Conservation (phyloP, 2,113 vertebrate genomes). For the Elanus axillaris region DNA sequence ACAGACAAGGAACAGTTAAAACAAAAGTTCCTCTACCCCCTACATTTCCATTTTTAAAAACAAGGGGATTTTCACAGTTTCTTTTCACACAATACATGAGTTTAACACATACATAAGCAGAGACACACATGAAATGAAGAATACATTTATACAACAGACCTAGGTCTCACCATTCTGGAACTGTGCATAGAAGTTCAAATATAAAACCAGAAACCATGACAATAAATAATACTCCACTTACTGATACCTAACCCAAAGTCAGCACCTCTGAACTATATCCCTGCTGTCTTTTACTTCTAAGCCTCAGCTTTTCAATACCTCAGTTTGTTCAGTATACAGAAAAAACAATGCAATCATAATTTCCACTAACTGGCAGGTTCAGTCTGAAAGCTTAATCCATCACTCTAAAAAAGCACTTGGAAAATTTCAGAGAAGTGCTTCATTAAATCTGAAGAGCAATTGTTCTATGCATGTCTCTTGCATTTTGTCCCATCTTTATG, state of each 20-base stretch:
- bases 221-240: background rate
- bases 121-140: background rate
- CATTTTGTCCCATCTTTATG: background rate
- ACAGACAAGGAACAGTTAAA: background rate
- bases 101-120: background rate
- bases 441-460: constrained; percentile 25
- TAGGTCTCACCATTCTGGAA: background rate
- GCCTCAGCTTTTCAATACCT: background rate
- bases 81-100: background rate
- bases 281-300: background rate
- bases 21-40: background rate
- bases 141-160: background rate
- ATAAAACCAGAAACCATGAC: background rate
- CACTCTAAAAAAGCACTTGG: background rate
- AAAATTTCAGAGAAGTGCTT: constrained; percentile 22
- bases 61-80: background rate
- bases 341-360: background rate
- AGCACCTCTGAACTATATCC: background rate
- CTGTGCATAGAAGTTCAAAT: background rate
- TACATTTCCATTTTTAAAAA: background rate
- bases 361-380: background rate
- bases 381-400: constrained; percentile 36
- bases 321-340: background rate
- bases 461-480: background rate
- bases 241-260: background rate